Conservation (phyloP, 1,140 invertebrate species). For the Drosophila elegans region DNA sequence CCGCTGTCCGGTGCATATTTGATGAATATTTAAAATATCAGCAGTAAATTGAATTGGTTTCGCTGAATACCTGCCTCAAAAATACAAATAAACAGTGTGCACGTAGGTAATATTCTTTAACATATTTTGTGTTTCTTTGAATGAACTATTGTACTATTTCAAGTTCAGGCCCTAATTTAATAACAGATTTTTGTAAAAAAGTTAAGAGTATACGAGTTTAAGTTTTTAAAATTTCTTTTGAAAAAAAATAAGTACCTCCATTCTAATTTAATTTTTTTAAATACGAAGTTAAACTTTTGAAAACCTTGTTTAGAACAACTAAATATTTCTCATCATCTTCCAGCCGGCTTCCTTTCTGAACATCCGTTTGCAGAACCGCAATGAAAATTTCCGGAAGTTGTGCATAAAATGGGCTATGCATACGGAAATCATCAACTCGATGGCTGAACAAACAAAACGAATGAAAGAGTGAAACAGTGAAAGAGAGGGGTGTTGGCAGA, state of each 20-base stretch:
- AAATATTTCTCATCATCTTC: constrained; percentile 27
- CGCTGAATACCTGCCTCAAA: constrained; percentile 10
- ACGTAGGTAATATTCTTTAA: not conserved
- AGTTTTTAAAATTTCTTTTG: too few relatives aligned
- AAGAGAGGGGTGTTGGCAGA: constrained; percentile 1
- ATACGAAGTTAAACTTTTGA: not conserved
- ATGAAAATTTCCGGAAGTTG: constrained; percentile 83
- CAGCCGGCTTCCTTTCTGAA: constrained; percentile 11
- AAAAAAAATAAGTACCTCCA: too few relatives aligned
- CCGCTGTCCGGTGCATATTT: constrained; percentile 42
- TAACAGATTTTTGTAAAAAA: too few relatives aligned
- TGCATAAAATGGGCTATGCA: constrained; percentile 84
- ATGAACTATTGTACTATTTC: not conserved
- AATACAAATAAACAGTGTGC: not conserved
- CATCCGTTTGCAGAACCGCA: constrained; percentile 79
- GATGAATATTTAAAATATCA: constrained; percentile 50
- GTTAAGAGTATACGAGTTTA: too few relatives aligned
- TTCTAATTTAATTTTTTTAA: too few relatives aligned
- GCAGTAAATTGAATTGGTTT: constrained; percentile 40
- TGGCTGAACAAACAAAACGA: constrained; percentile 72
- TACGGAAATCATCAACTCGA: constrained; percentile 84
- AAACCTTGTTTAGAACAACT: constrained; percentile 10
- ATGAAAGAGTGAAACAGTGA: constrained; percentile 1
- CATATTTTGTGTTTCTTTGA: not conserved
- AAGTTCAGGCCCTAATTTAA: too few relatives aligned